phyloP scores from a whole-genome alignment of 2,888 invertebrate species.

The Steromphala cineraria region DNA sequence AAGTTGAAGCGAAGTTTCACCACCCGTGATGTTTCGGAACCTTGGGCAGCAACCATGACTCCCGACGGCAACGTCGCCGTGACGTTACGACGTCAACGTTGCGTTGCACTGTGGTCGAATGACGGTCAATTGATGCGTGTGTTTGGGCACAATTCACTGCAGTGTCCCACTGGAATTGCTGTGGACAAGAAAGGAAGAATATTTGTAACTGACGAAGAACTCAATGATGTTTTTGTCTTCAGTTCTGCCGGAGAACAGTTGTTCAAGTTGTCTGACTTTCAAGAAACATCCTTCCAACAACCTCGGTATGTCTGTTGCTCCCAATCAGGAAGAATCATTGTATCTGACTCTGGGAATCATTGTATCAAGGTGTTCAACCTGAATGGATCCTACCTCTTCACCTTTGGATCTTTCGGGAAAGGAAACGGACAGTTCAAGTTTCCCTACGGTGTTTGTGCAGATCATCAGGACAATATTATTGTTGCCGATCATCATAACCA shows the following conservation, averaged over 20 bases:
- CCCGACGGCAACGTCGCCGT: slow-evolving; percentile 55
- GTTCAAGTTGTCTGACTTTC: slow-evolving; percentile 70
- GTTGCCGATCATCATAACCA: slow-evolving; percentile 78
- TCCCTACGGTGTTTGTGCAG: slow-evolving; percentile 77
- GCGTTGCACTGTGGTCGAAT: slow-evolving; percentile 51
- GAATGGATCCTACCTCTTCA: slow-evolving; percentile 74
- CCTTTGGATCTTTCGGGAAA: slow-evolving; percentile 76
- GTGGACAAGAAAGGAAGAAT: slow-evolving; percentile 70
- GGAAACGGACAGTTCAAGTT: slow-evolving; percentile 77
- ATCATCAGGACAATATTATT: slow-evolving; percentile 75
- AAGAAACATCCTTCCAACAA: slow-evolving; percentile 73
- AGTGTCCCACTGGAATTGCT: slow-evolving; percentile 54
- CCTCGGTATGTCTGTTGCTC: slow-evolving; percentile 77
- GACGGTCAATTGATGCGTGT: slow-evolving; percentile 39
- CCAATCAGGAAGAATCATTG: slow-evolving; percentile 72
- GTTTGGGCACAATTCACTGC: slow-evolving; percentile 49
- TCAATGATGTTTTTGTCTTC: slow-evolving; percentile 64
- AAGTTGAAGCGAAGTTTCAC: slow-evolving; percentile 28
- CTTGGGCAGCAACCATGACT: slow-evolving; percentile 55
- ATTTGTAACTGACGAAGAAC: slow-evolving; percentile 76
- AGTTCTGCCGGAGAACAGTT: not conserved
- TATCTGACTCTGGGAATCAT: slow-evolving; percentile 77
- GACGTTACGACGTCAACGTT: slow-evolving; percentile 51
- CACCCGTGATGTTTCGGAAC: slow-evolving; percentile 45
- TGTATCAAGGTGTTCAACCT: slow-evolving; percentile 75